These are phyloP conservation scores for Scrobipalpa costella DNA, from an alignment of 2,888 invertebrate species.

Conservation along the genomic window DNA sequence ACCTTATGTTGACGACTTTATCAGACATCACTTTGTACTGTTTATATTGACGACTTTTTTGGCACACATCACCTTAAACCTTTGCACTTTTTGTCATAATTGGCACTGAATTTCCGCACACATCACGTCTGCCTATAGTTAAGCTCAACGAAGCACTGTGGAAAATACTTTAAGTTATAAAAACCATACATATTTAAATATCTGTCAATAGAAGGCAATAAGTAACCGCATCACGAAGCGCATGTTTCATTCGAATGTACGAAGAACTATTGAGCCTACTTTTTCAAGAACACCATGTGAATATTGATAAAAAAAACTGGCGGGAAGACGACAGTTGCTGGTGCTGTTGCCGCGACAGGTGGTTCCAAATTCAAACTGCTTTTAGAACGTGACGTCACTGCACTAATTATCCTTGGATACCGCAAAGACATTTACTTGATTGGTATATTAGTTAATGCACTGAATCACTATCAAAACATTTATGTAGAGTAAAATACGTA, in stretches of 20 bases:
- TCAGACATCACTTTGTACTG: slow-evolving; percentile 63
- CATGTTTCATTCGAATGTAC: slow-evolving; percentile 64
- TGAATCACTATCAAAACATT: not conserved
- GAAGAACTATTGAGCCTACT: slow-evolving; percentile 38
- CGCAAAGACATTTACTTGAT: not conserved
- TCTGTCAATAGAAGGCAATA: slow-evolving; percentile 52
- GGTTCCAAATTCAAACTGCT: slow-evolving; percentile 39
- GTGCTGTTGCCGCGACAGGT: slow-evolving; percentile 59
- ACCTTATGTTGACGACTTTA: not conserved
- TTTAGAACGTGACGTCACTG: slow-evolving; percentile 36
- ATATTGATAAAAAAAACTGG: slow-evolving; percentile 41
- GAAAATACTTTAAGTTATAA: slow-evolving; percentile 37
- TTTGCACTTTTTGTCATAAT: slow-evolving; percentile 32
- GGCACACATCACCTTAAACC: slow-evolving; percentile 37
- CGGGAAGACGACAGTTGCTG: slow-evolving; percentile 62
- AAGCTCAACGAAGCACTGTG: slow-evolving; percentile 52
- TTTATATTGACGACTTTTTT: not conserved
- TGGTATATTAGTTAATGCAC: not conserved
- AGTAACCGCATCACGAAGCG: slow-evolving; percentile 69
- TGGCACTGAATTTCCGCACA: not conserved
- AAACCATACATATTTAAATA: slow-evolving; percentile 20
- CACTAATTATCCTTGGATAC: slow-evolving; percentile 39
- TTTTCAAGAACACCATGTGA: slow-evolving; percentile 29
- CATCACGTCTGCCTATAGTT: not conserved
- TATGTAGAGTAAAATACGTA: slow-evolving; percentile 42